Evolutionary conservation across 2,113 vertebrate species (phyloP), one percentile per base, ranked within the genome.

Genomic region (Echinops telfairi): DNA sequence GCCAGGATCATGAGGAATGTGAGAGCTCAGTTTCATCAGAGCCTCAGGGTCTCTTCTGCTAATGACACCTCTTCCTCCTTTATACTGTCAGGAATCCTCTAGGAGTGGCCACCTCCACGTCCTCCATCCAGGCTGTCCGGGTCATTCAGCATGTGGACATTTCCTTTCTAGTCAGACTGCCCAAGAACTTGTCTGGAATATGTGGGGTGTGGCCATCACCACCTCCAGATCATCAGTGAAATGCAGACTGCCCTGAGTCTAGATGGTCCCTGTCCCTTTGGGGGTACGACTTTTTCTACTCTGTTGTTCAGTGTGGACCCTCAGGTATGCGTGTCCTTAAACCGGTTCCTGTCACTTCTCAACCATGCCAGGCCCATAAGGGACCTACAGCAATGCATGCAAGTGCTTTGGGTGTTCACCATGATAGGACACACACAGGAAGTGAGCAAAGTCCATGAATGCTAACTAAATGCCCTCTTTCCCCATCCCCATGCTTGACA

Each of bases 341-440:
- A 29, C 25, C 57, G 92, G 14, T 87, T 79, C 80, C 73, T 86
- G 53, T 81, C 68, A 86, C 60, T 95, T 84, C 33, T 77, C n/a
- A 87, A 88, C 43, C 57, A 57, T 27, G 86, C 92, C 79, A 79
- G 17, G 93, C 20, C 85, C 62, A 38, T 86, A 25, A 92, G 88
- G 76, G 47, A 78, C 71, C 58, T 88, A 43, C 58, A 62, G 64
- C 87, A 89, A 85, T 47, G 57, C 22, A 70, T 1, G 16, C 70
- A 91, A 27, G 10, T 73, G 62, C 85, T 29, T 62, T 23, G 31
- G 31, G n/a, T 16, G 71, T 79, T 93, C 64, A 68, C 83, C 57
- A 80, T 83, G 76, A 78, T n/a, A 84, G 64, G 79, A 60, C 64
- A 90, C 40, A 88, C 66, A 83, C 75, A n/a, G 43, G 40, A 90